phyloP scores from a whole-genome alignment of 2,113 vertebrate genomes.

The Limanda limanda region DNA sequence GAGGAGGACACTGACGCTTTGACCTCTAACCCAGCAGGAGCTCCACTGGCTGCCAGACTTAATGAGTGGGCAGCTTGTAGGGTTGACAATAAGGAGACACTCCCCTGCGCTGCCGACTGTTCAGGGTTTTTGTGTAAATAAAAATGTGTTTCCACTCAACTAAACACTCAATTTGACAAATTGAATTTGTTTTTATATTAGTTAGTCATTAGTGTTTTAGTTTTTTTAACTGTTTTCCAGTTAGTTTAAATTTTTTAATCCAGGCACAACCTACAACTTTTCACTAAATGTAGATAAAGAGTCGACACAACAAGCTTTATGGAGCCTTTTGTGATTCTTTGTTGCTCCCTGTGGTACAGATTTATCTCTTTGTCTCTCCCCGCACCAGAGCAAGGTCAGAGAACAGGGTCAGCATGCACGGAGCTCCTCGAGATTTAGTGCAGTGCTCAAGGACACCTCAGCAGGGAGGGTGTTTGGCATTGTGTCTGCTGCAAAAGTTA shows the following conservation, averaged over 20 bases:
- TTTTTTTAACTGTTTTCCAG: constrained; percentile 11
- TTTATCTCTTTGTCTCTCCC: constrained; percentile 1
- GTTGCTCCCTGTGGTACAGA: constrained; percentile 16
- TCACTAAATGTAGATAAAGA: not conserved
- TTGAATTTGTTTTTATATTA: too few species aligned
- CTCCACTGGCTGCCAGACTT: constrained; percentile 6
- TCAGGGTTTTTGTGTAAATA: not conserved
- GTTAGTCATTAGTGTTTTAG: too few species aligned
- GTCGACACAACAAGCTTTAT: constrained; percentile 6
- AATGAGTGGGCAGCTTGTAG: constrained; percentile 23
- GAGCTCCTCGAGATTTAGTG: constrained; percentile 31
- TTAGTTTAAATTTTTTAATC: not conserved
- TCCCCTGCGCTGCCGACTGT: not conserved
- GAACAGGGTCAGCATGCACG: not conserved
- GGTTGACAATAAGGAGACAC: not conserved
- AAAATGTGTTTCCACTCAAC: not conserved
- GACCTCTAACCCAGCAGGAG: not conserved
- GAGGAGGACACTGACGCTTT: not conserved
- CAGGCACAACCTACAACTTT: not conserved
- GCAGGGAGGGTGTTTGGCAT: constrained; percentile 38
- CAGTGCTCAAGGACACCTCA: constrained; percentile 45
- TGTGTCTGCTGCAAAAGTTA: not conserved
- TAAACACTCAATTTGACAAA: too few species aligned
- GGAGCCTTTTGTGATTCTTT: constrained; percentile 7
- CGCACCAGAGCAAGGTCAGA: constrained; percentile 23